phyloP scores from a whole-genome alignment of 2,888 invertebrate species.

The Drosophila conformis region DNA sequence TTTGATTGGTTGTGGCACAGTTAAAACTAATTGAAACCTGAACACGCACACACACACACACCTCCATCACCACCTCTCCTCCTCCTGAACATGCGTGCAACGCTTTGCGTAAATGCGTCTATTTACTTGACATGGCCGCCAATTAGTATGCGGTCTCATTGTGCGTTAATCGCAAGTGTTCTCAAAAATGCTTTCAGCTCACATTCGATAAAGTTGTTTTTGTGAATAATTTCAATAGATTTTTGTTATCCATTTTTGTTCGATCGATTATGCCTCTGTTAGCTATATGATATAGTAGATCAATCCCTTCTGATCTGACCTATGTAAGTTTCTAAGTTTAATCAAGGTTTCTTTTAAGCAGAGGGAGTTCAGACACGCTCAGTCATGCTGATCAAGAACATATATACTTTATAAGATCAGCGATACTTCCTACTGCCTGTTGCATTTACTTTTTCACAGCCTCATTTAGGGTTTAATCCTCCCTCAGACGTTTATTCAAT shows the following conservation, averaged over 20 bases:
- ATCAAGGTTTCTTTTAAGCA: no score
- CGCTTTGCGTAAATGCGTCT: conserved; percentile 38
- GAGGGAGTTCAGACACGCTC: no score
- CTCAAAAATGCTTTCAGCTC: background rate
- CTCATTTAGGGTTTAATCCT: background rate
- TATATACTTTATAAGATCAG: background rate
- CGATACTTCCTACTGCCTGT: background rate
- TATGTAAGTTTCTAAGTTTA: background rate
- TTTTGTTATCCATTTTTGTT: background rate
- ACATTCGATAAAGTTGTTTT: background rate
- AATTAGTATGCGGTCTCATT: conserved; percentile 58
- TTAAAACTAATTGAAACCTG: conserved; percentile 71
- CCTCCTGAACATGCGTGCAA: conserved; percentile 12
- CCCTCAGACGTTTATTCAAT: background rate
- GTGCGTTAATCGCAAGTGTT: conserved; percentile 24
- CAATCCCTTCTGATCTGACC: background rate
- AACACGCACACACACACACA: conserved; percentile 1
- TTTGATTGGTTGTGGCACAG: conserved; percentile 55
- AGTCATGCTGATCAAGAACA: background rate
- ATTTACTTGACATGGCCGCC: conserved; percentile 45
- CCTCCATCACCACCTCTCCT: background rate
- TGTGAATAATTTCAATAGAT: background rate
- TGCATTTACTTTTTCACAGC: background rate
- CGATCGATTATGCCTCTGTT: background rate
- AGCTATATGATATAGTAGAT: background rate